phyloP scores from a whole-genome alignment of 2,113 vertebrate species.

The Myiozetetes cayanensis region DNA sequence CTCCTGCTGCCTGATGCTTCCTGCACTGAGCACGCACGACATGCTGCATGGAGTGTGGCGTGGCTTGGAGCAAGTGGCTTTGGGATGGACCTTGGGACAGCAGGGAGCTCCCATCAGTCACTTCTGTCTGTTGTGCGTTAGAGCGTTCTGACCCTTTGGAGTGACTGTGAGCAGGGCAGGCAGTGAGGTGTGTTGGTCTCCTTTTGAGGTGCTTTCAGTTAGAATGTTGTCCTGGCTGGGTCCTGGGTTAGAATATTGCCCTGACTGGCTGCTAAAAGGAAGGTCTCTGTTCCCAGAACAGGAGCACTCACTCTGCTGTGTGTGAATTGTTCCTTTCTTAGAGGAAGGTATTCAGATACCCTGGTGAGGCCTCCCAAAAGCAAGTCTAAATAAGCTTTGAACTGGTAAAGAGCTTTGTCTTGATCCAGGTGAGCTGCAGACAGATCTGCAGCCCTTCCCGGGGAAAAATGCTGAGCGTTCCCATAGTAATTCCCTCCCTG shows the following conservation, averaged over 20 bases:
- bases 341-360: not conserved
- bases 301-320: not conserved
- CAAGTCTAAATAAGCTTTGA: not conserved
- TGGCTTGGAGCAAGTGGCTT: not conserved
- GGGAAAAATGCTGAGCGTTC: not conserved
- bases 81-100: not conserved
- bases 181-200: fast-evolving
- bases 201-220: not conserved
- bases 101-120: not conserved
- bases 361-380: not conserved
- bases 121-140: not conserved
- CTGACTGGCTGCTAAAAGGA: not conserved
- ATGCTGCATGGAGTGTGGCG: constrained; percentile 57
- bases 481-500: not conserved
- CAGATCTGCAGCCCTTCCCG: not conserved
- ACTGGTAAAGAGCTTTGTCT: not conserved
- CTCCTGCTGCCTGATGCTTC: constrained; percentile 33
- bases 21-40: constrained; percentile 13
- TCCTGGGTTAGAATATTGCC: not conserved
- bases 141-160: not conserved
- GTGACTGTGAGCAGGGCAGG: not conserved
- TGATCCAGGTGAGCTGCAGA: not conserved
- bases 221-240: not conserved
- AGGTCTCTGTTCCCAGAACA: not conserved
- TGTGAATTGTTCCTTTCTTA: not conserved